These are phyloP conservation scores for Crocidura indochinensis DNA, from an alignment of 2,797 vertebrate species.

Conservation along the genomic window DNA sequence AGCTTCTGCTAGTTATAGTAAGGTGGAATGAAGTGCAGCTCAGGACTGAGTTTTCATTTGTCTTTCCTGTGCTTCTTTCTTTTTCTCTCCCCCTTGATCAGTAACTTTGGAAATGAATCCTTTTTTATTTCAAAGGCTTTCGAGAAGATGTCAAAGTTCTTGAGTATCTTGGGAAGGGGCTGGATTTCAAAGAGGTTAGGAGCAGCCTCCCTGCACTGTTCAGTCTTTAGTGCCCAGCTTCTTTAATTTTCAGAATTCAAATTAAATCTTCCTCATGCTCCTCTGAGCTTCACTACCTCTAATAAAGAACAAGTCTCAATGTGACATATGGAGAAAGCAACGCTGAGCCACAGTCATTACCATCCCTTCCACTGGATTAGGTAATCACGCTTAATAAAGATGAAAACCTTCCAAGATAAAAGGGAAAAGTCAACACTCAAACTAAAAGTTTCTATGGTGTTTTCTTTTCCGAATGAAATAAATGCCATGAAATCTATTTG, in stretches of 20 bases:
- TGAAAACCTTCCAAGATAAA: conserved; percentile 66
- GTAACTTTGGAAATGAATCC: conserved; percentile 60
- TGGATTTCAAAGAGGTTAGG: conserved; percentile 28
- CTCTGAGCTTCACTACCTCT: conserved; percentile 63
- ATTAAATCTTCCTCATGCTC: conserved; percentile 60
- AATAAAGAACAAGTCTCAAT: conserved; percentile 70
- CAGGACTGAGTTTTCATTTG: conserved; percentile 19
- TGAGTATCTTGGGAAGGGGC: not conserved
- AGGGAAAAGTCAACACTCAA: conserved; percentile 39
- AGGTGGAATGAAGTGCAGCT: conserved; percentile 50
- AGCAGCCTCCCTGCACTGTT: conserved; percentile 31
- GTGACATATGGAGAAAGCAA: conserved; percentile 26
- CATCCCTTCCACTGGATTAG: conserved; percentile 32
- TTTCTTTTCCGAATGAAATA: not conserved
- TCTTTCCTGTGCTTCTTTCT: not conserved
- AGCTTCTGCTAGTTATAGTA: not conserved
- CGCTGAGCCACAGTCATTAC: not conserved
- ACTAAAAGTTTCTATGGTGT: not conserved
- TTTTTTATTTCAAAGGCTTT: conserved; percentile 66
- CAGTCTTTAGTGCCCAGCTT: conserved; percentile 43
- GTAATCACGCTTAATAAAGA: conserved; percentile 59
- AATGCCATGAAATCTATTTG: conserved; percentile 62
- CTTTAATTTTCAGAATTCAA: conserved; percentile 74
- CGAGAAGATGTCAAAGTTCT: conserved; percentile 31
- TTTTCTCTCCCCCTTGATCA: conserved; percentile 37